Evolutionary conservation across 2,888 invertebrate genomes (phyloP), one percentile per base, ranked within the genome.

Genomic region (Epinotia demarniana): DNA sequence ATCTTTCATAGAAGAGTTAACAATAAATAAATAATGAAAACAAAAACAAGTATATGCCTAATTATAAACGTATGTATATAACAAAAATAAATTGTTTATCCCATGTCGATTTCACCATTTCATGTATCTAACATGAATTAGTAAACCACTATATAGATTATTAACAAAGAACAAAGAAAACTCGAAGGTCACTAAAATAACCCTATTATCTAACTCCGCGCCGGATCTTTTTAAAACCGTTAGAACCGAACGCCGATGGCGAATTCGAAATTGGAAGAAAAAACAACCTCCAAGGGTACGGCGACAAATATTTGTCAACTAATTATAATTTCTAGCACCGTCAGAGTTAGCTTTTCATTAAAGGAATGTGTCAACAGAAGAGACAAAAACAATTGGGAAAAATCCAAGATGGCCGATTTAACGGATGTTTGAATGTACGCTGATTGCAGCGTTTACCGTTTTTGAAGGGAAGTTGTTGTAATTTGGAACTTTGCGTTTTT

Each of bases 301-400:
- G n/a, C 70, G 72, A 66, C 77, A 76, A 76, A 78, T 77, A 77
- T 78, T 78, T 78, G 77, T 55, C 63, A 63, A 68, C 76, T 72
- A 74, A 76, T 78, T 74, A 76, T 76, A 76, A 76, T 74, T 76
- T 76, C 73, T 72, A 71, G 72, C 75, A 57, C 69, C 49, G 62
- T 43, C 69, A 12, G 68, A 78, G 80, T 80, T 81, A 79, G 80
- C 81, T 81, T 81, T 81, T 79, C 81, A 81, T 81, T 81, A 79
- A 69, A 66, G 53, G 63, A 53, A 63, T 63, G 66, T 79, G 81
- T 81, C 80, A 80, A 81, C 80, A 80, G 76, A 77, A 64, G 77
- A 53, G 23, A 67, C n/a, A 72, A 71, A 72, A 76, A 72, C 66
- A 75, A 72, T 70, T 33, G 67, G 67, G 70, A 64, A 57, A 64